A percentile compares a stretch with the other conserved stretches of the same genome.
phyloP scores from a whole-genome alignment of 2,113 vertebrate species.

The Gorsachius goisagi region DNA sequence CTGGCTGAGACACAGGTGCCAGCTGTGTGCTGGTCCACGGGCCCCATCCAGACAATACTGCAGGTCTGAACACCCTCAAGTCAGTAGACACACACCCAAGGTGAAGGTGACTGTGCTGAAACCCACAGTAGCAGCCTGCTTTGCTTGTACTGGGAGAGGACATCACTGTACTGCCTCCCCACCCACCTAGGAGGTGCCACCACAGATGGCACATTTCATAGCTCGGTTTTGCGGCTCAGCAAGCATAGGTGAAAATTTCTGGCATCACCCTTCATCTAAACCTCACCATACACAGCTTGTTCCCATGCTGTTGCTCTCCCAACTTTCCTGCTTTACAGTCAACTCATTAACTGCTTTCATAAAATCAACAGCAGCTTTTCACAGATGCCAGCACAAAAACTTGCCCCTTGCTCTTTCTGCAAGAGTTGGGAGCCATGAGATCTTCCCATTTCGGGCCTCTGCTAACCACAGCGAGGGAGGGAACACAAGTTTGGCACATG shows the following conservation, averaged over 20 bases:
- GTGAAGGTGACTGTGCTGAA: background rate
- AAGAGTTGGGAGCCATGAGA: background rate
- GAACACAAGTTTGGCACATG: background rate
- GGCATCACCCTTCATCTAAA: background rate
- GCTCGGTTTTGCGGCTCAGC: background rate
- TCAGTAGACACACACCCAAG: rapidly evolving
- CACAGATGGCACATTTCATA: rapidly evolving
- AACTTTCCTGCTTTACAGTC: background rate
- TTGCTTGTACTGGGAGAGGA: background rate
- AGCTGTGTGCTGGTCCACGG: rapidly evolving
- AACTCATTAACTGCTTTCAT: background rate
- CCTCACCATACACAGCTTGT: background rate
- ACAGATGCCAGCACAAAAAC: background rate
- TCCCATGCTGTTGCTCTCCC: background rate
- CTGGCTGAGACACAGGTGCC: background rate
- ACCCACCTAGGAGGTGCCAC: background rate
- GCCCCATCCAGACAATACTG: rapidly evolving
- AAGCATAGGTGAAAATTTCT: background rate
- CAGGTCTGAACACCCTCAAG: background rate
- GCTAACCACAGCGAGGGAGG: background rate
- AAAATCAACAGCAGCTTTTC: background rate
- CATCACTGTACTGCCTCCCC: rapidly evolving
- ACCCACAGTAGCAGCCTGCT: background rate
- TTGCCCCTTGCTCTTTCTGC: background rate
- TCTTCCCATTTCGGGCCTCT: background rate